Percentiles rank a stretch among this genome's conserved stretches.
phyloP scores from a whole-genome alignment of 2,113 vertebrate species.

The Scatophagus argus region DNA sequence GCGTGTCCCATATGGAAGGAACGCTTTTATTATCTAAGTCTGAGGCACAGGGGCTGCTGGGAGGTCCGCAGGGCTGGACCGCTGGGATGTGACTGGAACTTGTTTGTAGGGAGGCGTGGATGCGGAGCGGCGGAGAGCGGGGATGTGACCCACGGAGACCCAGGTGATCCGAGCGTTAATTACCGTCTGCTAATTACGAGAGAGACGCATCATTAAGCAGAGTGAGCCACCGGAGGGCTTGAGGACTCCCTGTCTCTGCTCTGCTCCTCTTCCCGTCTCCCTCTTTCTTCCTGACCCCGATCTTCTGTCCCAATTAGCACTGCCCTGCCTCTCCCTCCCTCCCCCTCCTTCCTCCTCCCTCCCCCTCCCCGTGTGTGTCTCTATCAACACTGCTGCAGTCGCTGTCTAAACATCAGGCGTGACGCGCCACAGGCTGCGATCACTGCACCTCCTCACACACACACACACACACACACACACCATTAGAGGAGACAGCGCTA shows the following conservation, averaged over 20 bases:
- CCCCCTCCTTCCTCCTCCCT: not conserved
- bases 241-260: conserved; percentile 70
- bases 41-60: conserved; percentile 39
- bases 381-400: conserved; percentile 68
- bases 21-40: conserved; percentile 59
- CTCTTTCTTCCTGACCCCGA: conserved; percentile 76
- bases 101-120: conserved; percentile 42
- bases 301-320: conserved; percentile 84
- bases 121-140: conserved; percentile 20
- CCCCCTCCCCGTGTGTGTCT: conserved; percentile 58
- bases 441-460: conserved; percentile 43
- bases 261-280: conserved; percentile 55
- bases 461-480: conserved; percentile 20
- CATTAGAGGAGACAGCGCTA: conserved; percentile 76
- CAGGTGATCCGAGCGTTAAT: conserved; percentile 78
- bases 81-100: conserved; percentile 33
- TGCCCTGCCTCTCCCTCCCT: conserved; percentile 47
- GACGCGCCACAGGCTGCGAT: conserved; percentile 51
- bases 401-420: conserved; percentile 69
- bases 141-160: conserved; percentile 71
- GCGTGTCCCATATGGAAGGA: conserved; percentile 59
- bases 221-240: conserved; percentile 71
- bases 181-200: conserved; percentile 83
- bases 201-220: conserved; percentile 81
- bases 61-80: conserved; percentile 18